Conservation (phyloP, 2,797 vertebrate species). For the Melanotaenia nigrans region DNA sequence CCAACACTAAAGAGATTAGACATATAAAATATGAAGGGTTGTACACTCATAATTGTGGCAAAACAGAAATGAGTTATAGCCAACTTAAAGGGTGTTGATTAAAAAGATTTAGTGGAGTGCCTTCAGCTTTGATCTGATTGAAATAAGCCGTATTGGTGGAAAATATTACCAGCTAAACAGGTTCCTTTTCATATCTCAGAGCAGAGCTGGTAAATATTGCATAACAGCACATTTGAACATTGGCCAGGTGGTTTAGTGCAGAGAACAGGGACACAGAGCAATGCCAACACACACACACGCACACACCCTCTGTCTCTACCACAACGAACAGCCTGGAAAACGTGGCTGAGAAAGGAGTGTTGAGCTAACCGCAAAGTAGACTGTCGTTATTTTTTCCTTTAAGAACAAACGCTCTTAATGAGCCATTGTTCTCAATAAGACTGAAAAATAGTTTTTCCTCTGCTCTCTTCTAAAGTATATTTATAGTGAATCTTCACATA, state of each 20-base stretch:
- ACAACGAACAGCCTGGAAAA: background rate
- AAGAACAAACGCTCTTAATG: slow-evolving; percentile 1
- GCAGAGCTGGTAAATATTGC: slow-evolving; percentile 57
- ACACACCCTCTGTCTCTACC: slow-evolving; percentile 6
- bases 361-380: background rate
- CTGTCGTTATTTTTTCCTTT: background rate
- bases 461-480: background rate
- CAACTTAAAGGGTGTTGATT: background rate
- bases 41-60: no score
- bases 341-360: background rate
- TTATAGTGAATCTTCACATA: background rate
- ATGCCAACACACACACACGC: slow-evolving; percentile 28
- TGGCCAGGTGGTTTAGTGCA: slow-evolving; percentile 41
- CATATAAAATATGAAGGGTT: no score
- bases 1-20: no score
- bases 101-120: background rate
- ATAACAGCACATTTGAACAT: slow-evolving; percentile 56
- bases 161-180: slow-evolving; percentile 27
- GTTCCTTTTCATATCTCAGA: slow-evolving; percentile 21
- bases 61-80: background rate
- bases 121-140: slow-evolving; percentile 8
- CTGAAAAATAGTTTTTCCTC: background rate
- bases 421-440: slow-evolving; percentile 6
- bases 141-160: slow-evolving; percentile 1
- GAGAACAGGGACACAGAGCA: slow-evolving; percentile 29